Conservation (phyloP, 1,140 invertebrate genomes). For the Uloborus diversus region DNA sequence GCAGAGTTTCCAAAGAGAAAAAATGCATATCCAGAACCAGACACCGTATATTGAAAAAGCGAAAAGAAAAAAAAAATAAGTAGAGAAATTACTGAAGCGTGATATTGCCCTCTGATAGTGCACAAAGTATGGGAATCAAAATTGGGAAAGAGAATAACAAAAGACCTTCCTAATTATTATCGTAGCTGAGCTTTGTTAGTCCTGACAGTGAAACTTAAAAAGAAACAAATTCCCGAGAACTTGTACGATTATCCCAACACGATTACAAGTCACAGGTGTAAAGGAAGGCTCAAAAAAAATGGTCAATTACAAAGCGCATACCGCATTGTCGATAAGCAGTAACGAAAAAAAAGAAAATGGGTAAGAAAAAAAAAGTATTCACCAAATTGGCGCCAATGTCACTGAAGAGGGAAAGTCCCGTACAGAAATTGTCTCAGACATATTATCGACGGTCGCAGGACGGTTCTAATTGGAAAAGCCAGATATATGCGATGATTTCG, state of each 20-base stretch:
- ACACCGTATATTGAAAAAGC: too few species aligned
- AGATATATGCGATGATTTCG: constrained; percentile 12
- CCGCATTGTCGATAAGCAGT: constrained; percentile 29
- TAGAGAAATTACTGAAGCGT: constrained; percentile 2
- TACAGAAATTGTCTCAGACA: neutral
- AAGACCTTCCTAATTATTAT: constrained; percentile 32
- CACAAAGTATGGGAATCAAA: too few species aligned
- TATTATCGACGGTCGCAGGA: constrained; percentile 24
- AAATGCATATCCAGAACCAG: too few species aligned
- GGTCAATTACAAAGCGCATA: constrained; percentile 45
- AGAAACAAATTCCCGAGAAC: constrained; percentile 2
- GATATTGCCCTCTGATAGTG: too few species aligned
- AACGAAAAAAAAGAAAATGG: constrained; percentile 8
- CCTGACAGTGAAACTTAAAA: constrained; percentile 17
- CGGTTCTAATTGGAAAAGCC: constrained; percentile 31
- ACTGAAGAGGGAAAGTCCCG: too few species aligned
- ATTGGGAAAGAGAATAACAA: too few species aligned
- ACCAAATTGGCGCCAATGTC: constrained; percentile 51
- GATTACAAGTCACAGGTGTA: constrained; percentile 8
- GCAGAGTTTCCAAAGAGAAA: too few species aligned
- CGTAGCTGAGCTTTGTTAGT: constrained; percentile 28
- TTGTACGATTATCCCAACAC: constrained; percentile 23
- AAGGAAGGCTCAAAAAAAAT: neutral
- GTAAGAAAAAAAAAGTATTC: constrained; percentile 3
- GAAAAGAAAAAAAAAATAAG: neutral